Base-by-base conservation (phyloP, 2,797 vertebrate species). In the Gymnoscopelus braueri region DNA sequence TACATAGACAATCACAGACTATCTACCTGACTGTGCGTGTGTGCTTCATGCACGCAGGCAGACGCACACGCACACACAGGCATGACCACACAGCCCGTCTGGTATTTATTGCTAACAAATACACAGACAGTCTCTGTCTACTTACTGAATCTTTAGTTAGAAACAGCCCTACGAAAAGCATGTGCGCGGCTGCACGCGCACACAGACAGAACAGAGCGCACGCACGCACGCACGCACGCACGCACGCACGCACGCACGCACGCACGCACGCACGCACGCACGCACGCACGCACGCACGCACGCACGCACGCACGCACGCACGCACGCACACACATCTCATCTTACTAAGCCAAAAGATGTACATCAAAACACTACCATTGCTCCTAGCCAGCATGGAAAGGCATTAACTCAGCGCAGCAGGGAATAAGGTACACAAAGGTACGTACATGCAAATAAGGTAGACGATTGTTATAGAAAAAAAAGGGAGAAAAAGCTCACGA, bases 331-430 rank as follows among this genome's bases (percentile, higher is more conserved):
- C 39, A 23, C 32, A 11, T 84, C 76, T 74, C 73, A 69, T 82
- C 67, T 49, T 77, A 84, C 82, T 80, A 73, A 82, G 83, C 74
- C 82, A 72, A 77, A 80, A 65, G 81, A 88, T 86, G 84, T 65
- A 87, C 85, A 87, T 89, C 80, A 89, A 86, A 88, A 87, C 78
- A 75, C 65, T 53, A 74, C 48, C 78, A 72, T 60, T 15, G 79
- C 84, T 84, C 77, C 77, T 63, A 63, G 66, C 65, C 72, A 75
- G 70, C 62, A 63, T 68, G 69, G 73, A 87, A 85, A 80, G 54
- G 62, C 63, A 89, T 81, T 76, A 84, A 75, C 76, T 62, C 56
- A n/a, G n/a, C 71, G 70, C 76, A 77, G 83, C 49, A 2, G 81
- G 84, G 73, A 84, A 72, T 50, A 54, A 53, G 65, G 35, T 47